Evolutionary conservation across 1,140 invertebrate species (phyloP), one percentile per base, ranked within the genome.

Genomic region (Elysia chlorotica): DNA sequence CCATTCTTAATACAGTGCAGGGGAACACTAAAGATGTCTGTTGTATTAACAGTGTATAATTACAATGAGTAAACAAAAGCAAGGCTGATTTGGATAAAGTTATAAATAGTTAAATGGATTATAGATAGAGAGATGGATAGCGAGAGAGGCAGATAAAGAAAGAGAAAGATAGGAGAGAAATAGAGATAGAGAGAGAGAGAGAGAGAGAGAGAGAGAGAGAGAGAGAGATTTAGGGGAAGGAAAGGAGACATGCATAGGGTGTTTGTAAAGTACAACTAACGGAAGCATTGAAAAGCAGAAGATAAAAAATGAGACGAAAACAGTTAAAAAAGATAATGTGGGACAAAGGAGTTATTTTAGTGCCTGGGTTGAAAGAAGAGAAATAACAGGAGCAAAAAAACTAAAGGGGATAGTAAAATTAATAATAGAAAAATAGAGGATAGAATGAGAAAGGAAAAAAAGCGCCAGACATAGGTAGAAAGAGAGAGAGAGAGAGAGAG

Each of bases 51-150:
- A n/a, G n/a, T n/a, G n/a, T n/a, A n/a, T n/a, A n/a, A n/a, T n/a
- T n/a, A n/a, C n/a, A n/a, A n/a, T n/a, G n/a, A n/a, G n/a, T n/a
- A n/a, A n/a, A n/a, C n/a, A n/a, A n/a, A n/a, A n/a, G n/a, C n/a
- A n/a, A n/a, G n/a, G n/a, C n/a, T n/a, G n/a, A n/a, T n/a, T n/a
- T n/a, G n/a, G n/a, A 37, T 38, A 25, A 67, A 33, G 21, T 31
- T 14, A 30, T 38, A 67, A n/a, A 67, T 54, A 67, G 65, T 38
- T 67, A 56, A 23, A 38, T 41, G 2, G 28, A 21, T 48, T 48
- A 14, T n/a, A 10, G 10, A n/a, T 48, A 48, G n/a, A 48, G 10
- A 48, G n/a, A 48, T 48, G 10, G n/a, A 14, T 48, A 14, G 41
- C n/a, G 41, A 48, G 10, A 48, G 10, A 48, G 10, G 41, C 41